Conservation (phyloP, 2,113 vertebrate genomes). For the Engraulis encrasicolus region DNA sequence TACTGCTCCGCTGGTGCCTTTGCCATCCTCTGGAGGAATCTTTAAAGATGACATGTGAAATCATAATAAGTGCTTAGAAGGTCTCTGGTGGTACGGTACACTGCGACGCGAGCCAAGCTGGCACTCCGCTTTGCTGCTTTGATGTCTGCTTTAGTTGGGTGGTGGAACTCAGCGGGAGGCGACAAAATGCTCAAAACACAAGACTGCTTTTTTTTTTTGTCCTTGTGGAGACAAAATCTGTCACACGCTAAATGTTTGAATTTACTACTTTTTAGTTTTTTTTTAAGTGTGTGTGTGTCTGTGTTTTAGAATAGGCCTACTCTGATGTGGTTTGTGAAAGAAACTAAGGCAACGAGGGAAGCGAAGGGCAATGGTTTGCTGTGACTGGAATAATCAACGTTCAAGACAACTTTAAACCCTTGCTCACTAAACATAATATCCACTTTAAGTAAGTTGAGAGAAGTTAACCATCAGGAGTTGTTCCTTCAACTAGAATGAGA, state of each 20-base stretch:
- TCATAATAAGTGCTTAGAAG: neutral
- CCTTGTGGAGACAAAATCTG: neutral
- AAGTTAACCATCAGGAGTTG: no score
- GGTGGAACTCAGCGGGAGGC: neutral
- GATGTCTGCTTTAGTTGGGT: neutral
- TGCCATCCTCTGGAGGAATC: neutral
- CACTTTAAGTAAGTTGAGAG: no score
- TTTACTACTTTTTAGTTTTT: neutral
- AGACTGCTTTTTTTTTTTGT: neutral
- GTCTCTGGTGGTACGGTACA: no score
- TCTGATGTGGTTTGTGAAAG: no score
- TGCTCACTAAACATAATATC: no score
- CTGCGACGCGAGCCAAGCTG: neutral
- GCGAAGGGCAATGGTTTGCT: no score
- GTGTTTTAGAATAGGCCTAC: no score
- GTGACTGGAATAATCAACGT: no score
- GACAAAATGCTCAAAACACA: neutral
- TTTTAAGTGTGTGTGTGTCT: neutral
- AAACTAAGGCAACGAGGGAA: no score
- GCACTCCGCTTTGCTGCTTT: neutral
- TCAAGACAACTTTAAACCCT: no score
- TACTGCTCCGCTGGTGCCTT: neutral
- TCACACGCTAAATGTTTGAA: neutral
- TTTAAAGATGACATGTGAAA: neutral
- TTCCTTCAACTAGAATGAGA: no score